Conservation (phyloP, 2,888 invertebrate species). For the Eupithecia abbreviata region DNA sequence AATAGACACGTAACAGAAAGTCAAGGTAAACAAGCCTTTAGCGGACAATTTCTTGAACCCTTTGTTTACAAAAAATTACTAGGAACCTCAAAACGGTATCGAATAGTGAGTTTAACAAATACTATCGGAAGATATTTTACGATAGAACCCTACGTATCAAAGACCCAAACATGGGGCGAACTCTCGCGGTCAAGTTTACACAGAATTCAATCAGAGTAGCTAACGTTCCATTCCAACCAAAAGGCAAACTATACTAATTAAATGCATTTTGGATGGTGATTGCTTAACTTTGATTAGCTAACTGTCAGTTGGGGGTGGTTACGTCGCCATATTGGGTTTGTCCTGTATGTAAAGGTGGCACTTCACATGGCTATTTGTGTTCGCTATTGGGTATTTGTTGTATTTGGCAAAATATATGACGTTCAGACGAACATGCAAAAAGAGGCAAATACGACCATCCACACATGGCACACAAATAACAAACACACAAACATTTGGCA, state of each 20-base stretch:
- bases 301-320: conserved; percentile 21
- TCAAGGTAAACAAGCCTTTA: too few relatives aligned
- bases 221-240: conserved; percentile 6
- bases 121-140: background rate
- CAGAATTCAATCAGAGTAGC: conserved; percentile 2
- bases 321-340: conserved; percentile 19
- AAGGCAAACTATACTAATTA: conserved; percentile 37
- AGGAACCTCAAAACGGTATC: too few relatives aligned
- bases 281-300: conserved; percentile 41
- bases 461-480: too few relatives aligned
- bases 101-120: background rate
- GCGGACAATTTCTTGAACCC: too few relatives aligned
- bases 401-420: too few relatives aligned
- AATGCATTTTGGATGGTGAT: conserved; percentile 39
- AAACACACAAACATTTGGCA: too few relatives aligned
- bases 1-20: too few relatives aligned
- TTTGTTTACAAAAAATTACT: too few relatives aligned
- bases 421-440: too few relatives aligned
- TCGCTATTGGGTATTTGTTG: too few relatives aligned
- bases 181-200: background rate
- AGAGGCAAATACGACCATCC: too few relatives aligned
- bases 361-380: too few relatives aligned
- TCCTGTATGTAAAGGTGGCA: background rate
- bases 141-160: background rate
- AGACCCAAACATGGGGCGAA: background rate